A percentile compares a stretch with the other conserved stretches of the same genome.
phyloP scores from a whole-genome alignment of 2,113 vertebrate species.

The Accipiter virgatus region DNA sequence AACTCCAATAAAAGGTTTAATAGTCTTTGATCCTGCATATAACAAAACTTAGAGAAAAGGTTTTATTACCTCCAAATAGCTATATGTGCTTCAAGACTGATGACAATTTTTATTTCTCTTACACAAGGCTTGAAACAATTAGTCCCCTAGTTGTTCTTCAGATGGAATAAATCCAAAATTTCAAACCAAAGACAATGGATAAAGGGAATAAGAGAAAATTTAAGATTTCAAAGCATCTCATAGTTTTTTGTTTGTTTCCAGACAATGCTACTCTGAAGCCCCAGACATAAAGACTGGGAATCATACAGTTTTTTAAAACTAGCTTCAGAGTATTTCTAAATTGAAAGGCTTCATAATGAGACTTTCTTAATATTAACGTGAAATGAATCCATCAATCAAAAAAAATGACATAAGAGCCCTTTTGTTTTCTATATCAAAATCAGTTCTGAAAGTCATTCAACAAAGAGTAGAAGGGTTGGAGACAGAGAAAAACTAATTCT shows the following conservation, averaged over 20 bases:
- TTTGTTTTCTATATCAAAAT: not conserved
- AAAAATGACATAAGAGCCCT: rapidly evolving
- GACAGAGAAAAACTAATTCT: not conserved
- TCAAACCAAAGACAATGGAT: not conserved
- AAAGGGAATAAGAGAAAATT: not conserved
- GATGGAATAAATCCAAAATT: not conserved
- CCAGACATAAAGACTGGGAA: not conserved
- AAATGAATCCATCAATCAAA: not conserved
- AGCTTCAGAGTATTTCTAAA: not conserved
- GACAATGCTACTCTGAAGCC: not conserved
- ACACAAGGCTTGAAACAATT: not conserved
- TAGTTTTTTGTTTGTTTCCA: not conserved
- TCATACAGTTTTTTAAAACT: not conserved
- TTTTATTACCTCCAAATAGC: not conserved
- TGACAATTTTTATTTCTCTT: not conserved
- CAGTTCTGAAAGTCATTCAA: not conserved
- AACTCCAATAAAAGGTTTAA: not conserved
- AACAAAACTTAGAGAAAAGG: not conserved
- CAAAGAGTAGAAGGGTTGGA: not conserved
- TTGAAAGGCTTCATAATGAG: not conserved
- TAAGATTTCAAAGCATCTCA: not conserved
- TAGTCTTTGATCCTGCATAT: not conserved
- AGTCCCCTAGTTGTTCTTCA: not conserved
- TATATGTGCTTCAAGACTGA: not conserved
- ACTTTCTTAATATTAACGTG: not conserved